phyloP scores from a whole-genome alignment of 1,140 invertebrate species.

The Neotoxoptera formosana region DNA sequence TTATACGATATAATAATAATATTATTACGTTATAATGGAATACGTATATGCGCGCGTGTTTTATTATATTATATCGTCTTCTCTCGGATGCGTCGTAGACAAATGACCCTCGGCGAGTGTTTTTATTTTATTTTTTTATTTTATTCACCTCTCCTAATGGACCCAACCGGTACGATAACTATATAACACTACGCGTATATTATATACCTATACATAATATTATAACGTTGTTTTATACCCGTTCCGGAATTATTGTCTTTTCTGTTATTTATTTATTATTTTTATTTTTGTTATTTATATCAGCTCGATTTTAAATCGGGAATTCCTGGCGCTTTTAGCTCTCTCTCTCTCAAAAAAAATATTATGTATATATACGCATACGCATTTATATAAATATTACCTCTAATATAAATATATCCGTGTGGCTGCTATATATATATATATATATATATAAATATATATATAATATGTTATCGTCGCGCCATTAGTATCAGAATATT shows the following conservation, averaged over 20 bases:
- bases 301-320: conserved; percentile 19
- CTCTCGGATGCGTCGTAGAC: conserved; percentile 44
- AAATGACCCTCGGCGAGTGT: conserved; percentile 43
- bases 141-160: conserved; percentile 54
- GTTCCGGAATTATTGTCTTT: conserved; percentile 42
- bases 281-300: conserved; percentile 26
- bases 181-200: background rate
- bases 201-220: background rate
- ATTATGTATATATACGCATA: background rate
- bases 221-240: background rate
- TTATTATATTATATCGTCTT: conserved; percentile 29
- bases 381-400: background rate
- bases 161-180: conserved; percentile 52
- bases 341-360: conserved; percentile 31
- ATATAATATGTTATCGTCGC: background rate
- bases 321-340: conserved; percentile 29
- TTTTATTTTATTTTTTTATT: conserved; percentile 49
- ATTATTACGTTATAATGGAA: background rate
- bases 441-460: background rate
- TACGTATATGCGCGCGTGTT: conserved; percentile 6
- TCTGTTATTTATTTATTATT: conserved; percentile 18
- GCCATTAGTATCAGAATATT: conserved; percentile 44
- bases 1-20: background rate
- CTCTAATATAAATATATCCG: background rate
- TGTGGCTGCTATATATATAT: too few species aligned